A percentile compares a stretch with the other conserved stretches of the same genome.
These are phyloP conservation scores for Etheostoma spectabile DNA, from an alignment of 2,113 vertebrate species.

Conservation along the genomic window DNA sequence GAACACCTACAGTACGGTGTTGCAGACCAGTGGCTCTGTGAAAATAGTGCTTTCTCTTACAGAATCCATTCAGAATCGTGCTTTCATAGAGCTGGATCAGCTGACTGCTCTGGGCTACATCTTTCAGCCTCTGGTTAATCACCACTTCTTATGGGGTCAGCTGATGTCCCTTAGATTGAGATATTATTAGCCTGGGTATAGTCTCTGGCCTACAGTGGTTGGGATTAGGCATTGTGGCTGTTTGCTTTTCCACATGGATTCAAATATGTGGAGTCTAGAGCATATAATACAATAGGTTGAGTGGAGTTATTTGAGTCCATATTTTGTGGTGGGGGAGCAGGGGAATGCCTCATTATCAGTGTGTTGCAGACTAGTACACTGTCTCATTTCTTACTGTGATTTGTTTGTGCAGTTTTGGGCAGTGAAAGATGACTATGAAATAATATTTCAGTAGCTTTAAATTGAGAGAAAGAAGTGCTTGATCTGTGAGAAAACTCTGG, in stretches of 20 bases:
- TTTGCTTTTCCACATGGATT: no score
- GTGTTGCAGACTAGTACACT: neutral
- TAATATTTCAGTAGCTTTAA: neutral
- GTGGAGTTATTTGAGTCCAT: neutral
- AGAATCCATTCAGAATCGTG: neutral
- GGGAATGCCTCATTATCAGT: neutral
- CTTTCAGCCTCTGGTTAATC: slow-evolving; percentile 15
- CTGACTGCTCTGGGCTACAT: neutral
- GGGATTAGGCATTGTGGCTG: no score
- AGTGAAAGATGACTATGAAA: neutral
- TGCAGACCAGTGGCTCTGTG: neutral
- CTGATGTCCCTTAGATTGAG: neutral
- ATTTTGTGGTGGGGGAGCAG: neutral
- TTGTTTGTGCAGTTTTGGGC: neutral
- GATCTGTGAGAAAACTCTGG: neutral
- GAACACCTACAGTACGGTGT: neutral
- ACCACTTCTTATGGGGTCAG: neutral
- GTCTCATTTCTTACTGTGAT: no score
- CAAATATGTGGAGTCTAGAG: no score
- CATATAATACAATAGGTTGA: no score
- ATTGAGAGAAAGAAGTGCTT: neutral
- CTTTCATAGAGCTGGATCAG: neutral
- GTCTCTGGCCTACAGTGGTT: neutral
- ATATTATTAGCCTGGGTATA: slow-evolving; percentile 13
- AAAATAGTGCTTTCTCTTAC: rapidly evolving